Conservation (phyloP, 1,140 invertebrate genomes). For the Drosophila rufa region DNA sequence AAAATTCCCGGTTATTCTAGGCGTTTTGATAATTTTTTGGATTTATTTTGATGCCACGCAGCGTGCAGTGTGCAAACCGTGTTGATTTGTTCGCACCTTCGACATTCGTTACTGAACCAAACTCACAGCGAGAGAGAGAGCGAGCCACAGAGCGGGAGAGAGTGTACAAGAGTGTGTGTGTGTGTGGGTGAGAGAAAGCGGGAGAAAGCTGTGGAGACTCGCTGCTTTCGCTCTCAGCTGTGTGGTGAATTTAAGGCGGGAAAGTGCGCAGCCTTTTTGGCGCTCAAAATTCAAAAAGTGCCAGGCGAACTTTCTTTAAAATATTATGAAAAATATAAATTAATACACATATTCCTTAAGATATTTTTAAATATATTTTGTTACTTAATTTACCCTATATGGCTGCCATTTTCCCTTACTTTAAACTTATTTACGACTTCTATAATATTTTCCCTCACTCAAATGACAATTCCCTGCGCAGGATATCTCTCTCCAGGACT, state of each 20-base stretch:
- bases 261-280: constrained; percentile 58
- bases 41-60: constrained; percentile 75
- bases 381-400: background rate
- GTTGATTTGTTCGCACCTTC: constrained; percentile 82
- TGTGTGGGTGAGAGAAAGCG: constrained; percentile 15
- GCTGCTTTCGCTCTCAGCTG: constrained; percentile 51
- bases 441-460: background rate
- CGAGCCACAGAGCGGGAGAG: constrained; percentile 6
- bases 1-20: constrained; percentile 35
- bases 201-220: constrained; percentile 43
- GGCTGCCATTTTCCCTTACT: no score
- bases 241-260: constrained; percentile 50
- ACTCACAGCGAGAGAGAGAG: constrained; percentile 57
- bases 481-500: constrained; percentile 12
- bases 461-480: constrained; percentile 36
- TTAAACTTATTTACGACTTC: no score
- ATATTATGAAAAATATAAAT: background rate
- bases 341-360: background rate
- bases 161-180: constrained; percentile 6
- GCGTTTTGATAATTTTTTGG: constrained; percentile 64
- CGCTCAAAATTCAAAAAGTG: constrained; percentile 9
- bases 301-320: background rate
- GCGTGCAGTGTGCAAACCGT: constrained; percentile 78
- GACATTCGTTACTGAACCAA: constrained; percentile 78
- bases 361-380: background rate